Base-by-base conservation (phyloP, 1,140 invertebrate genomes). In the Bilobella aurantiaca region DNA sequence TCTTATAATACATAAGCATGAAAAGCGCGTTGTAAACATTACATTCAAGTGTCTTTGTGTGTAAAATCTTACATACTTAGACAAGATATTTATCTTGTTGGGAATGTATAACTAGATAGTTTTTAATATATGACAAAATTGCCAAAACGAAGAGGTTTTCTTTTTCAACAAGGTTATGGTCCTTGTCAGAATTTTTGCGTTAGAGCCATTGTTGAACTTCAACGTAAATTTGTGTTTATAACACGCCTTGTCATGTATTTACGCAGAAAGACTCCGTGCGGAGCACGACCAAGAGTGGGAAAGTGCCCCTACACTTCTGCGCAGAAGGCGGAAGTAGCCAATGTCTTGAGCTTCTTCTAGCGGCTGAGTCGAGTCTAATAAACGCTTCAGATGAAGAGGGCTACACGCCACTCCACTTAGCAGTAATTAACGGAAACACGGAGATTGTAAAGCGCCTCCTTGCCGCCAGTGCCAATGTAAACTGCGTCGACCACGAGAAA, bases 281-380 rank as follows among this genome's bases (percentile, higher is more conserved):
- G 58, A 82, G 87, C 63, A 81, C 87, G 69, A 92, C 95, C 76
- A 81, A 89, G 25, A 91, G 85, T 5, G 82, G 91, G 61, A 91
- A 93, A 71, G 90, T 86, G 62, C 89, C 91, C 28, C 80, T 97
- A 30, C 94, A 97, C 78, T 96, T 96, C 79, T 96, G 93, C 79
- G 82, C 82, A 0, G 84, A 85, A 78, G 79, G 82, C 78, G 70
- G 82, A 78, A 76, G 81, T 75, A 71, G 80, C 70, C 78, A 79
- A 21, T 87, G 84, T 61, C 85, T 86, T 0, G 85, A 89, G 75
- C 80, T 86, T 28, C 78, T 90, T 64, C 80, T 91, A 25, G 84
- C 85, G 53, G 75, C 67, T 1, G 89, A 88, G 65, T 87, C 89
- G 27, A 83, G 88, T 70, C 79, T 96, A 63, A 80, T 94, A 28